These are phyloP conservation scores for Piaya cayana DNA, from an alignment of 2,113 vertebrate species.

Conservation along the genomic window DNA sequence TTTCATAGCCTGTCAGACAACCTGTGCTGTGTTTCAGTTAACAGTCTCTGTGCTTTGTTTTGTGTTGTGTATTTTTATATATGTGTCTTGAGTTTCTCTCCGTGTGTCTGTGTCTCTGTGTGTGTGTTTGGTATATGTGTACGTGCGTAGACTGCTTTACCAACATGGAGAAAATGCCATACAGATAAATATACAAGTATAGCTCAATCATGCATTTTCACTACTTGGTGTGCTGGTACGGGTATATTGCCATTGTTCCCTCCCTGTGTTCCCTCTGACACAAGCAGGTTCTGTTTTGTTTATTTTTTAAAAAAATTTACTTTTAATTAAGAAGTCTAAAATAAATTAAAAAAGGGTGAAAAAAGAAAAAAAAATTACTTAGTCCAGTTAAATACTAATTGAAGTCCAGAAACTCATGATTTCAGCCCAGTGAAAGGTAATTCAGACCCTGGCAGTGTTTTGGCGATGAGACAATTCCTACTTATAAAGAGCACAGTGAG, in stretches of 20 bases:
- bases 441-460: conserved; percentile 67
- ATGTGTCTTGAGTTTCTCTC: neutral
- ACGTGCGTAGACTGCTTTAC: neutral
- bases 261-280: neutral
- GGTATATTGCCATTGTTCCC: conserved; percentile 45
- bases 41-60: conserved; percentile 57
- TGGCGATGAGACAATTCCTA: conserved; percentile 68
- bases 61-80: neutral
- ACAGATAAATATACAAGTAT: neutral
- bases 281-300: neutral
- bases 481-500: conserved; percentile 61
- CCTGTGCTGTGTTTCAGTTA: conserved; percentile 30
- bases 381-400: conserved; percentile 34
- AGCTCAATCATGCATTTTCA: conserved; percentile 12
- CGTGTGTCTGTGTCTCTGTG: neutral
- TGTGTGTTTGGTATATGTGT: neutral
- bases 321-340: conserved; percentile 27
- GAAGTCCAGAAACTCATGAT: conserved; percentile 50
- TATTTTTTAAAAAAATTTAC: neutral
- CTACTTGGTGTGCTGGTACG: neutral
- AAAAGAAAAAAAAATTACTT: neutral
- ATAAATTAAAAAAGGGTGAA: neutral
- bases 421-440: conserved; percentile 66
- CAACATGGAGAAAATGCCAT: neutral
- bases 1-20: conserved; percentile 48